A percentile compares a stretch with the other conserved stretches of the same genome.
These are phyloP conservation scores for Martes martes DNA, from an alignment of 2,113 vertebrate genomes.

Conservation along the genomic window DNA sequence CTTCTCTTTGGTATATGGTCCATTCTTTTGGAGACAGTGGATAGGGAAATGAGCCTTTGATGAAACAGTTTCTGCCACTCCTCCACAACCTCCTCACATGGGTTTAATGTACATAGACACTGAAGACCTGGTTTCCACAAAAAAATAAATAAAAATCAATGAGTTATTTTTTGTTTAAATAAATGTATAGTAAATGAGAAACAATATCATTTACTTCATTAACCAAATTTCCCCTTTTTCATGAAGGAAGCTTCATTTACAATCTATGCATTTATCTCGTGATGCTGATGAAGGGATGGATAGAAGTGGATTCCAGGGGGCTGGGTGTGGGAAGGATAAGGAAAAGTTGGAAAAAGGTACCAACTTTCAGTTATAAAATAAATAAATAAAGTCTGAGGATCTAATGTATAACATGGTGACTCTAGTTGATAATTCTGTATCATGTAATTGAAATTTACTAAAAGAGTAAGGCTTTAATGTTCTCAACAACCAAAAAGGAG, in stretches of 20 bases:
- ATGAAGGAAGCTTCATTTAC: neutral
- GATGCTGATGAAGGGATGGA: neutral
- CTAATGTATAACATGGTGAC: neutral
- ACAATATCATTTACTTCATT: neutral
- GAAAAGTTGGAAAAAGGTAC: neutral
- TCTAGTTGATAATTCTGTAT: neutral
- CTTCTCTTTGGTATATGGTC: neutral
- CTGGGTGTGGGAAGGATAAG: neutral
- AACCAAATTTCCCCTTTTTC: neutral
- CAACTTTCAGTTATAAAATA: neutral
- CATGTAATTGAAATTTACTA: neutral
- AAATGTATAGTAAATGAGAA: neutral
- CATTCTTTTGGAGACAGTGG: neutral
- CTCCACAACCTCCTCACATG: neutral
- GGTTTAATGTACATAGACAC: neutral
- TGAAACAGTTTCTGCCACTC: neutral
- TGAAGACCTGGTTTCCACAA: neutral
- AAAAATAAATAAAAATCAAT: neutral
- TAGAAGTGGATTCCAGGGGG: neutral
- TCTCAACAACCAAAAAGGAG: neutral
- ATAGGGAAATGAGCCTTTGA: neutral
- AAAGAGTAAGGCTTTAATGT: neutral
- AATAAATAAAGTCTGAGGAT: neutral
- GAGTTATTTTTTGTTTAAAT: neutral
- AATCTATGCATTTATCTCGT: neutral